Evolutionary conservation across 2,888 invertebrate genomes (phyloP).

Genomic region (Netelia melanura): DNA sequence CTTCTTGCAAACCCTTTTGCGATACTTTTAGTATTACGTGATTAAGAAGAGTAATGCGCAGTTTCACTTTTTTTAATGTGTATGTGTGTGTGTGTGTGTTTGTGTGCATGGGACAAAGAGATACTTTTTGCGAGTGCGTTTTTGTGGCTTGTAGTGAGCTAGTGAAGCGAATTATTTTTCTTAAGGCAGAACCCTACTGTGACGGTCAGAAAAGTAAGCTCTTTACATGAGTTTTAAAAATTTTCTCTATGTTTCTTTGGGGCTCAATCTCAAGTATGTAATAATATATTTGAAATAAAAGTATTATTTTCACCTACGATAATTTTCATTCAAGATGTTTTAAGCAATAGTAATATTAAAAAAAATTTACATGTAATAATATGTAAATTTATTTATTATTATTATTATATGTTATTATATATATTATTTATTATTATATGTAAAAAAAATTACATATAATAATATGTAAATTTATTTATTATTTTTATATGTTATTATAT

Average conservation of each 20-base stretch:
- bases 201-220: too few species aligned
- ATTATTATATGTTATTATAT: too few species aligned
- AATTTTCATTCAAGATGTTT: too few species aligned
- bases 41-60: neutral
- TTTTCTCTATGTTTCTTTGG: neutral
- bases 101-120: neutral
- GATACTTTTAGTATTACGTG: neutral
- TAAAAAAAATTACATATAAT: neutral
- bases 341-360: too few species aligned
- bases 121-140: constrained; percentile 22
- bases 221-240: neutral
- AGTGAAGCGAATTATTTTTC: constrained; percentile 18
- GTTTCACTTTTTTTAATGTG: neutral
- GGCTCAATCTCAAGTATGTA: too few species aligned
- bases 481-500: too few species aligned
- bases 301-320: too few species aligned
- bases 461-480: too few species aligned
- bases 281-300: too few species aligned
- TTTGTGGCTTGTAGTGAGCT: constrained; percentile 25
- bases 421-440: too few species aligned
- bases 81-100: neutral
- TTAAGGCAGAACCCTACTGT: neutral
- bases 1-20: neutral
- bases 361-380: too few species aligned
- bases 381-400: too few species aligned